Conservation (phyloP, 2,888 invertebrate species). For the Trichopoda pennipes region DNA sequence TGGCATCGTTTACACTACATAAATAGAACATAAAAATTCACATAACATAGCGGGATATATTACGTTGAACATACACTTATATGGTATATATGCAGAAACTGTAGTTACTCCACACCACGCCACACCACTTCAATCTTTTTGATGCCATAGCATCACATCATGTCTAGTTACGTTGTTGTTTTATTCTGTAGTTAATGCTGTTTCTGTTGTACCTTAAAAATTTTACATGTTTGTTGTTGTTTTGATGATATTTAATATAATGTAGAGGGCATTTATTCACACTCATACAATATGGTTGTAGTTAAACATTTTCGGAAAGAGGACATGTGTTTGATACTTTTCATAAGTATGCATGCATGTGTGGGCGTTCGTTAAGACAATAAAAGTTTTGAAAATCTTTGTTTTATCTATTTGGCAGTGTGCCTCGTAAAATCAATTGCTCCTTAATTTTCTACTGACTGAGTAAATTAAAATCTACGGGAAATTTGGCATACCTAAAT, state of each 20-base stretch:
- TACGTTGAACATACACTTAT: slow-evolving; percentile 1
- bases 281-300: neutral
- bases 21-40: slow-evolving; percentile 81
- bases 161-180: neutral
- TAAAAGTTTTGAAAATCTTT: slow-evolving; percentile 38
- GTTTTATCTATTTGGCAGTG: slow-evolving; percentile 11
- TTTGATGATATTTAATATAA: slow-evolving; percentile 26
- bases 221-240: slow-evolving; percentile 14
- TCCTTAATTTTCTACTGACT: neutral
- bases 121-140: slow-evolving; percentile 1
- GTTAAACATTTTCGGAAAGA: slow-evolving; percentile 6
- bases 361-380: slow-evolving; percentile 4
- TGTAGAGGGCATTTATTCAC: neutral
- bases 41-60: slow-evolving; percentile 74
- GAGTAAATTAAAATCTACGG: neutral
- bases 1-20: slow-evolving; percentile 81
- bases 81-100: neutral
- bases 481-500: neutral
- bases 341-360: neutral
- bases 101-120: slow-evolving; percentile 2
- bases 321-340: slow-evolving; percentile 25
- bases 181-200: slow-evolving; percentile 16
- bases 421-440: slow-evolving; percentile 71
- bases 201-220: slow-evolving; percentile 23
- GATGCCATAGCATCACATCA: slow-evolving; percentile 6